Conservation (phyloP, 2,113 vertebrate genomes). For the Copsychus sechellarum region DNA sequence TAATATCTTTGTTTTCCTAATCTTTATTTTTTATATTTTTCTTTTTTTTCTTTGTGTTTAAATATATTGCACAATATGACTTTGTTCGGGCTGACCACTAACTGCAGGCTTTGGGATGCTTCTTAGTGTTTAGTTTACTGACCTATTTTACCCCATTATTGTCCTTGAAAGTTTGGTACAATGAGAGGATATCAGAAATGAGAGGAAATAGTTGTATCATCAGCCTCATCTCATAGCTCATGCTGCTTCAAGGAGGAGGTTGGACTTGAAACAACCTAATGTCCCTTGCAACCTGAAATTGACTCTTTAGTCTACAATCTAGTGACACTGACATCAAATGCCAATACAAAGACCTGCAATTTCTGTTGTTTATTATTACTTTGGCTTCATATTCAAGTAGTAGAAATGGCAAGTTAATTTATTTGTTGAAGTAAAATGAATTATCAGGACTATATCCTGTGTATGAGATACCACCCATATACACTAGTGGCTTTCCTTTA, state of each 20-base stretch:
- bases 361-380: not conserved
- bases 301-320: not conserved
- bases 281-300: not conserved
- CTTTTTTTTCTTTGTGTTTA: not conserved
- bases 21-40: not conserved
- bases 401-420: not conserved
- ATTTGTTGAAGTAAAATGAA: not conserved
- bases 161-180: not conserved
- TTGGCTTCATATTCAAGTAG: not conserved
- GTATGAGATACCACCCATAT: not conserved
- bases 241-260: not conserved
- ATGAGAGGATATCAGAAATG: not conserved
- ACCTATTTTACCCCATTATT: not conserved
- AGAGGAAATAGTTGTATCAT: not conserved
- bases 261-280: not conserved
- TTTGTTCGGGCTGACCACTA: slow-evolving; percentile 21
- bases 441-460: not conserved
- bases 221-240: not conserved
- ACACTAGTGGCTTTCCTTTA: not conserved
- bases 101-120: not conserved
- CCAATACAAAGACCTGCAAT: not conserved
- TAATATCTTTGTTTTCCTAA: not conserved
- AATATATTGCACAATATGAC: slow-evolving; percentile 8
- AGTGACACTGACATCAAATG: not conserved
- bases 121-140: not conserved